A percentile compares a stretch with the other conserved stretches of the same genome.
These are phyloP conservation scores for Linepithema humile DNA, from an alignment of 1,140 invertebrate genomes.

Conservation along the genomic window DNA sequence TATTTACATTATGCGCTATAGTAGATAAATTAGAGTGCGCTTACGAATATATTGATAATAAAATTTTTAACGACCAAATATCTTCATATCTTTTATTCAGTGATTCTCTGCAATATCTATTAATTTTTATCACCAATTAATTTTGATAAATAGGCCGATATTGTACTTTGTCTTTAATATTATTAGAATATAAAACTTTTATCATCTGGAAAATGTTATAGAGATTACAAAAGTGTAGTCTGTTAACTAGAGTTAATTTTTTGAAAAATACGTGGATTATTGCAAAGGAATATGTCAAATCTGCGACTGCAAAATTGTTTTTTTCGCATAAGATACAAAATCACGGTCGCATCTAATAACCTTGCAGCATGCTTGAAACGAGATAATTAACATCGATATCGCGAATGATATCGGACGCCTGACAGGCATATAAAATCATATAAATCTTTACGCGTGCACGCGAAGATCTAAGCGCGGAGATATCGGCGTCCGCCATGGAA, in stretches of 20 bases:
- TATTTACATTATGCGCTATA: no score
- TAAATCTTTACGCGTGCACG: background rate
- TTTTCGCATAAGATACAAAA: background rate
- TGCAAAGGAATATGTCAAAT: no score
- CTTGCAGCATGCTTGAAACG: background rate
- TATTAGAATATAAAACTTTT: background rate
- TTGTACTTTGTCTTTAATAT: no score
- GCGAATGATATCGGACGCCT: background rate
- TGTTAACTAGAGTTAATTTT: background rate
- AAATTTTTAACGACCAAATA: no score
- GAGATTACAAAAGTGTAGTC: background rate
- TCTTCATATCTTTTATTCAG: no score
- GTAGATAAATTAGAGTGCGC: no score
- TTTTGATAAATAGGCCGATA: background rate
- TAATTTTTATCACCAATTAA: background rate
- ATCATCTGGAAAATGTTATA: background rate
- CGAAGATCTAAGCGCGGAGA: background rate
- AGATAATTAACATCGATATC: constrained; percentile 19
- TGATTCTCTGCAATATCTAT: background rate
- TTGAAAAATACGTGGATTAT: background rate
- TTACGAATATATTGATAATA: no score
- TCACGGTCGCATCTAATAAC: background rate
- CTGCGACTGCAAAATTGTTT: background rate
- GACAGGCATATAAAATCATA: background rate
- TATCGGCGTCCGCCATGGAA: background rate